Evolutionary conservation across 1,140 invertebrate genomes (phyloP).

Genomic region (Zaprionus tsacasi): DNA sequence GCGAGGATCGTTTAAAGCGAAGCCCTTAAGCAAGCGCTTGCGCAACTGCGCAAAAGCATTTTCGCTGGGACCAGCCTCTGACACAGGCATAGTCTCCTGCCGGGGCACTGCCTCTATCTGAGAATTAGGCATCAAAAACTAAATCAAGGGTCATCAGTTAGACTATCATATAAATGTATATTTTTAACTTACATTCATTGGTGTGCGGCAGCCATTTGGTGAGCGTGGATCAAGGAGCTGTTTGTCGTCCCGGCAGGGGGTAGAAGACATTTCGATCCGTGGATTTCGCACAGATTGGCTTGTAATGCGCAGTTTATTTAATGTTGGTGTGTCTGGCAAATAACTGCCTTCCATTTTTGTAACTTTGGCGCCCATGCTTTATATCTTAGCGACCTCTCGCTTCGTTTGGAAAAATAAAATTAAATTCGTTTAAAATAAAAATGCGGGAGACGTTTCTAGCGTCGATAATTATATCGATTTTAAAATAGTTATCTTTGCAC

Average conservation of each 20-base stretch:
- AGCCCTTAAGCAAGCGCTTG: conserved; percentile 72
- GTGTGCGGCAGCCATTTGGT: conserved; percentile 71
- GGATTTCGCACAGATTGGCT: conserved; percentile 3
- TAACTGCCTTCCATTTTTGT: conserved; percentile 74
- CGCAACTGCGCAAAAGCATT: conserved; percentile 59
- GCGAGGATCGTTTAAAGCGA: conserved; percentile 82
- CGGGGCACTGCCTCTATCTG: background rate
- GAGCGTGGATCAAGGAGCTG: conserved; percentile 69
- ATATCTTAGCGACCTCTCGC: background rate
- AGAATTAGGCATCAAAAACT: conserved; percentile 45
- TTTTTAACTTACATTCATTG: conserved; percentile 59
- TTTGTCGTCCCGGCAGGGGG: conserved; percentile 40
- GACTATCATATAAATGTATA: background rate
- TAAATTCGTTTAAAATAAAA: conserved; percentile 43
- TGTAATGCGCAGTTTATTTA: conserved; percentile 54
- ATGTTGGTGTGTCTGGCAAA: conserved; percentile 68
- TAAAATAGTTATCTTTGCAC: background rate
- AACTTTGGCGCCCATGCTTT: conserved; percentile 71
- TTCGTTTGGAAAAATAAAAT: conserved; percentile 19
- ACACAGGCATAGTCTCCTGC: background rate
- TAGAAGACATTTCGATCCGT: conserved; percentile 33
- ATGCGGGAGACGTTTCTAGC: conserved; percentile 49
- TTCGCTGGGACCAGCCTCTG: conserved; percentile 15
- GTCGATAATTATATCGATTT: conserved; percentile 46
- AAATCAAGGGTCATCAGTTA: background rate